Conservation (phyloP, 2,888 invertebrate genomes). For the Philonicus albiceps region DNA sequence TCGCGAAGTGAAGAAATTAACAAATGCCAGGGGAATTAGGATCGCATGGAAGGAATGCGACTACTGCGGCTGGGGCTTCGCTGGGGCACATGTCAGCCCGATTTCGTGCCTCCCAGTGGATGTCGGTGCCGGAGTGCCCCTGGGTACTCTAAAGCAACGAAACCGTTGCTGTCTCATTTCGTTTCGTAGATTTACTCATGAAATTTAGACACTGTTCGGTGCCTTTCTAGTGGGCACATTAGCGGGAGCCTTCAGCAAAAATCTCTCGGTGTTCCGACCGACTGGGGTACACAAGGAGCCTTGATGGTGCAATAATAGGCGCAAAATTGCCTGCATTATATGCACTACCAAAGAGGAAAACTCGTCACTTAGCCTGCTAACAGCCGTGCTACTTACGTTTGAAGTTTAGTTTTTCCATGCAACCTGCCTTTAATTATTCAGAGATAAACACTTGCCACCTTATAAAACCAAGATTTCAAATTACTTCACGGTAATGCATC, state of each 20-base stretch:
- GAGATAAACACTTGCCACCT: background rate
- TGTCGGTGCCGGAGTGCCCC: background rate
- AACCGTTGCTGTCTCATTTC: background rate
- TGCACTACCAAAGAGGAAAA: background rate
- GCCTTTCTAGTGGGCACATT: background rate
- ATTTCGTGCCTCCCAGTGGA: background rate
- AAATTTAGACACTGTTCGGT: background rate
- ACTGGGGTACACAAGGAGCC: background rate
- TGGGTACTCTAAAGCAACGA: background rate
- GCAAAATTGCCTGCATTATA: background rate
- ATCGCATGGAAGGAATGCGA: background rate
- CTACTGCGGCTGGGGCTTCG: background rate
- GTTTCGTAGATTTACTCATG: background rate
- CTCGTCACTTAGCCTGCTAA: background rate
- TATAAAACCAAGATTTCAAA: background rate
- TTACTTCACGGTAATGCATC: background rate
- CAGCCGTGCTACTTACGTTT: background rate
- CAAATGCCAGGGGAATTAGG: background rate
- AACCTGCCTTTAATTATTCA: background rate
- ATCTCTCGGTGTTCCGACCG: background rate
- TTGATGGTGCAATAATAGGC: conserved; percentile 10
- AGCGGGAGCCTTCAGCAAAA: background rate
- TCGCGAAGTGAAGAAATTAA: background rate
- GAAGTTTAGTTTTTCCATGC: background rate
- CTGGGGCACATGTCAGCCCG: background rate